phyloP scores from a whole-genome alignment of 2,888 invertebrate species.

The Meta bourneti region DNA sequence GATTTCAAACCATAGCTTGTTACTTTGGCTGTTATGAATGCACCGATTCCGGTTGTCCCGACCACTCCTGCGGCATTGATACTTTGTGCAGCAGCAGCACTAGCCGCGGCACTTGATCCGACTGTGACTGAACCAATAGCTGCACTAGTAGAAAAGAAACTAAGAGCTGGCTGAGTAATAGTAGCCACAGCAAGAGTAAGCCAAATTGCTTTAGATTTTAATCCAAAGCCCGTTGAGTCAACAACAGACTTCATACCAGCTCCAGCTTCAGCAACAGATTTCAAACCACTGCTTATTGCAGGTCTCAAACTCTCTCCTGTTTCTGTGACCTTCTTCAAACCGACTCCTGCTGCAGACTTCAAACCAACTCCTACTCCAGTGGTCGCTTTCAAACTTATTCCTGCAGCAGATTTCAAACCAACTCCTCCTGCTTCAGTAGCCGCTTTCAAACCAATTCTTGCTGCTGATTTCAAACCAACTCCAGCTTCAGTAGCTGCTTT shows the following conservation, averaged over 20 bases:
- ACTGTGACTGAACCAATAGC: too few relatives aligned
- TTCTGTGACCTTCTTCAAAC: background rate
- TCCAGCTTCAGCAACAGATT: too few relatives aligned
- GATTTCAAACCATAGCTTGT: background rate
- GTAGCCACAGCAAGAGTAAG: too few relatives aligned
- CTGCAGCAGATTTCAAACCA: background rate
- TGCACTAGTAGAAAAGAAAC: too few relatives aligned
- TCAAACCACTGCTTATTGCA: too few relatives aligned
- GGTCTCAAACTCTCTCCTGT: too few relatives aligned
- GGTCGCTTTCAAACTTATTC: background rate
- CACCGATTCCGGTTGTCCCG: background rate
- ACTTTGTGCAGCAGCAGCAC: background rate
- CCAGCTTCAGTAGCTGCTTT: background rate
- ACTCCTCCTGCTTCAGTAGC: background rate
- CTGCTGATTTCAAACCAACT: background rate
- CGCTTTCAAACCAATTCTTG: background rate
- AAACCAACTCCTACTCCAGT: background rate
- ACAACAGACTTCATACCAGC: too few relatives aligned
- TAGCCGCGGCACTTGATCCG: too few relatives aligned
- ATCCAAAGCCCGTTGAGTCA: too few relatives aligned
- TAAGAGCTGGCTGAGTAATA: too few relatives aligned
- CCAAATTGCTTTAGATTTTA: too few relatives aligned
- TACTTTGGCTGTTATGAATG: background rate
- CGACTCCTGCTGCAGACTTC: background rate
- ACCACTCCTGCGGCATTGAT: background rate